Conservation (phyloP, 1,140 invertebrate species). For the Caenorhabditis elegans region WBcel235 BX284602.5:5878501-5879000, state of each 20-base stretch:
- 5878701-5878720: too few species aligned
- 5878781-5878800: neutral
- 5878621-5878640: too few species aligned
- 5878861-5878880: neutral
- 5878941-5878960: neutral
- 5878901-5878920: conserved; percentile 19
- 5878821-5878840: conserved; percentile 27
- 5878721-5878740: too few species aligned
- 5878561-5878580: too few species aligned
- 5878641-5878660: too few species aligned
- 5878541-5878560: too few species aligned
- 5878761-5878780: neutral
- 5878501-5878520: too few species aligned
- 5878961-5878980: conserved; percentile 12
- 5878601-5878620: too few species aligned
- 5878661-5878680: too few species aligned
- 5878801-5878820: conserved; percentile 19
- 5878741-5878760: neutral
- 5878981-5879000: neutral
- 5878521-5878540: too few species aligned
- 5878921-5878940: conserved; percentile 19
- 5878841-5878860: conserved; percentile 14
- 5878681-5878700: too few species aligned
- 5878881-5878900: conserved; percentile 14
- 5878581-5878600: too few species aligned